phyloP scores from a whole-genome alignment of 1,140 invertebrate genomes.

The Pseudobourletiella spinata region DNA sequence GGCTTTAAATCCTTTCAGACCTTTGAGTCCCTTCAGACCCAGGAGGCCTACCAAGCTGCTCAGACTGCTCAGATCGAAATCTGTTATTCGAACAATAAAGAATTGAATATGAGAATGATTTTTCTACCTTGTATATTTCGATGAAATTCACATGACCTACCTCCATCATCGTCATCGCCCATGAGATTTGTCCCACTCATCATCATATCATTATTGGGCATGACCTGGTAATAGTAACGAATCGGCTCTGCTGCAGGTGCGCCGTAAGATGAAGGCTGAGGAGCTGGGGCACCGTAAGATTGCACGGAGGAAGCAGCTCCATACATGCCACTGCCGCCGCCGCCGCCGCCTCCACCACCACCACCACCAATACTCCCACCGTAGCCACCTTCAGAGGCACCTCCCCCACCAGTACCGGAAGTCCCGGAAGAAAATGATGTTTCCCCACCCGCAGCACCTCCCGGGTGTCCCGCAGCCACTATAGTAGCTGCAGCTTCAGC shows the following conservation, averaged over 20 bases:
- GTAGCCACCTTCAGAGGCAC: too few species aligned
- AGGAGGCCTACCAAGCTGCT: not conserved
- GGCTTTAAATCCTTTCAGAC: not conserved
- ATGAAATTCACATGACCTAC: not conserved
- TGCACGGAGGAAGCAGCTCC: not conserved
- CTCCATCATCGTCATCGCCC: too few species aligned
- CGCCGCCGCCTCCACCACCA: not conserved
- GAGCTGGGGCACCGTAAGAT: not conserved
- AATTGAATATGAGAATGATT: not conserved
- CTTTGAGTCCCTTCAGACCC: constrained; percentile 2
- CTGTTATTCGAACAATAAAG: not conserved
- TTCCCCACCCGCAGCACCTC: too few species aligned
- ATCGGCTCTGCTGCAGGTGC: not conserved
- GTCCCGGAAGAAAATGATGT: too few species aligned
- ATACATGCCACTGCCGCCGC: not conserved
- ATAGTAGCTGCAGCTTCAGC: not conserved
- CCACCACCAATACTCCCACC: not conserved
- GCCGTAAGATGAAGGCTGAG: not conserved
- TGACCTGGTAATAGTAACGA: not conserved
- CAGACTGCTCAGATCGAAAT: too few species aligned
- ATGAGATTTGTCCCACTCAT: not conserved
- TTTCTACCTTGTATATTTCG: not conserved
- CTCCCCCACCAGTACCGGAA: too few species aligned
- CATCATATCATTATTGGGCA: constrained; percentile 1
- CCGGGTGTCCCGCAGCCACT: not conserved